Evolutionary conservation across 2,797 vertebrate genomes (phyloP).

Genomic region (Amblyraja radiata): DNA sequence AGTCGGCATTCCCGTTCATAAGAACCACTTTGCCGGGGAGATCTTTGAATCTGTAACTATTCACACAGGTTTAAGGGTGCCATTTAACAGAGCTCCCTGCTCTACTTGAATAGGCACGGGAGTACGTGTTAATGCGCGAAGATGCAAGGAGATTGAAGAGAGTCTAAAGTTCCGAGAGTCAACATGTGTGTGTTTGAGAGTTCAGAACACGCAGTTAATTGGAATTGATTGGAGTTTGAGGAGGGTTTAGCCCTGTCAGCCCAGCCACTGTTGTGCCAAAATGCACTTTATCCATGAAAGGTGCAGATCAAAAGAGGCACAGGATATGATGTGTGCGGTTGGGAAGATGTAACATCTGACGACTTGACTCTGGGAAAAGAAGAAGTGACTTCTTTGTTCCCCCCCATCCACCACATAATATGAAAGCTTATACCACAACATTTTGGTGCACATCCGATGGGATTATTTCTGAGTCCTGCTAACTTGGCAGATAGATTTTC

Average conservation of each 20-base stretch:
- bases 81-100: neutral
- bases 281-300: neutral
- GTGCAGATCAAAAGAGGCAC: neutral
- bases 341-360: neutral
- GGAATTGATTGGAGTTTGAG: conserved; percentile 26
- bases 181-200: too few relatives aligned
- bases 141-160: neutral
- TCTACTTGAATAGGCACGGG: neutral
- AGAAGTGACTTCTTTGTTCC: conserved; percentile 39
- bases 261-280: neutral
- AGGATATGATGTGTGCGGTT: neutral
- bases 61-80: neutral
- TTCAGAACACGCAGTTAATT: neutral
- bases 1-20: neutral
- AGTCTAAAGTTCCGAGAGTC: neutral
- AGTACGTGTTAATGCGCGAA: neutral
- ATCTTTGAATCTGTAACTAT: neutral
- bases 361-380: conserved; percentile 1
- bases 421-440: conserved; percentile 42
- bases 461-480: conserved; percentile 66
- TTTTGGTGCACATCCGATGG: conserved; percentile 64
- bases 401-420: too few relatives aligned
- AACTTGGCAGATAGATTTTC: conserved; percentile 76
- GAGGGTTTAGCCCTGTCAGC: neutral
- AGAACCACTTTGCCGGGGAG: neutral